Percentiles rank a stretch among this genome's conserved stretches.
phyloP scores from a whole-genome alignment of 2,113 vertebrate genomes.

The Probosciger aterrimus region DNA sequence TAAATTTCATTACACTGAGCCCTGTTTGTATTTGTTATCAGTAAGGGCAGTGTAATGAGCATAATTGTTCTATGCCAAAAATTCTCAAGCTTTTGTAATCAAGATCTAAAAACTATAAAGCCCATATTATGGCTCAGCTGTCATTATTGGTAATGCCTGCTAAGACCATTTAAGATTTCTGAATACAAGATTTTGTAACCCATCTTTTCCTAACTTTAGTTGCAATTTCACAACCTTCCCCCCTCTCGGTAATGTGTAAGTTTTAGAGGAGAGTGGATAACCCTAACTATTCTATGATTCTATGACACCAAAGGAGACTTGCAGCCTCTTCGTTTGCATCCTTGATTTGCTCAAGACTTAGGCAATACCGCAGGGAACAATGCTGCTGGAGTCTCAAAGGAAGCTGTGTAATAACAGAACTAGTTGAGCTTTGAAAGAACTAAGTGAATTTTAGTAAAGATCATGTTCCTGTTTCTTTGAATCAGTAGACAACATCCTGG shows the following conservation, averaged over 20 bases:
- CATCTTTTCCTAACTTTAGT: neutral
- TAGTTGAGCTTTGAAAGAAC: neutral
- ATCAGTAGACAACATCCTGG: neutral
- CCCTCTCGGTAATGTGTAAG: neutral
- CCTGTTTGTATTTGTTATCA: neutral
- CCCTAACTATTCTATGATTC: too few species aligned
- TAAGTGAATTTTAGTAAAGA: neutral
- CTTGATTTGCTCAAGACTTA: neutral
- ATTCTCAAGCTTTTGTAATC: neutral
- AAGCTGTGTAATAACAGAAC: neutral
- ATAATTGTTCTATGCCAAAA: neutral
- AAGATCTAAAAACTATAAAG: neutral
- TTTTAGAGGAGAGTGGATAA: neutral
- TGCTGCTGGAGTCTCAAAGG: neutral
- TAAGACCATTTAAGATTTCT: neutral
- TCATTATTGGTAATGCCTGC: neutral
- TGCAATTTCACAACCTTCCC: neutral
- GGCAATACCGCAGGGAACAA: neutral
- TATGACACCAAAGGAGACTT: neutral
- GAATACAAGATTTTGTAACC: neutral
- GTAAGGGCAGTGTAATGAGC: neutral
- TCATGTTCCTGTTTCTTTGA: neutral
- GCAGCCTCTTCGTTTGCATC: neutral
- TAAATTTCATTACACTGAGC: neutral
- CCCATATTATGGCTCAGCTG: neutral